phyloP scores from a whole-genome alignment of 2,888 invertebrate species.

The Pemphredon lugubris region DNA sequence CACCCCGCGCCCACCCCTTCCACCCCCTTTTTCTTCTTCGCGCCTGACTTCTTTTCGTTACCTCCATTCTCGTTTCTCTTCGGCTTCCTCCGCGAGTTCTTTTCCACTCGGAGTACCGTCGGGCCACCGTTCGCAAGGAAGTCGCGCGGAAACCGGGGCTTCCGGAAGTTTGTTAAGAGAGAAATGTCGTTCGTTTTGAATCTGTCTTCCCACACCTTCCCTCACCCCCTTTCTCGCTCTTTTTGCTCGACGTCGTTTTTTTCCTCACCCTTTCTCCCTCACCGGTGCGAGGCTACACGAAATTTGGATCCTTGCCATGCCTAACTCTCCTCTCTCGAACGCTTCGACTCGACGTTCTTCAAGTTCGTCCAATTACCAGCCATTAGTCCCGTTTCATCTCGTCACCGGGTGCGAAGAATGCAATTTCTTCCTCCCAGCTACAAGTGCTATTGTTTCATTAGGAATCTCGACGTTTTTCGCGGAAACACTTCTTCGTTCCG shows the following conservation, averaged over 20 bases:
- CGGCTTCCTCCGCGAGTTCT: not conserved
- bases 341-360: constrained; percentile 35
- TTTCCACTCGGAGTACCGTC: not conserved
- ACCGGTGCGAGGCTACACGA: constrained; percentile 25
- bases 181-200: not conserved
- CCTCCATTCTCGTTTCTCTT: constrained; percentile 20
- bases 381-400: constrained; percentile 58
- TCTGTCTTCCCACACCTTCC: constrained; percentile 1
- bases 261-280: not conserved
- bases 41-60: constrained; percentile 3
- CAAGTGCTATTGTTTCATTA: constrained; percentile 33
- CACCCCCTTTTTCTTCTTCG: constrained; percentile 30
- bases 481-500: not conserved
- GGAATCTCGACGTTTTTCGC: not conserved
- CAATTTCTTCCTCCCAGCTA: constrained; percentile 31
- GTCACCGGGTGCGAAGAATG: constrained; percentile 31
- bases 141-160: constrained; percentile 1
- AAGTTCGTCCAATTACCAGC: constrained; percentile 52
- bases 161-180: constrained; percentile 10
- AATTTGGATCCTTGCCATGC: constrained; percentile 61
- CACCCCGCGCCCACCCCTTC: not conserved
- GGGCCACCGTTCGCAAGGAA: constrained; percentile 3
- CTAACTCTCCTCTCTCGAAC: constrained; percentile 42
- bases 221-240: not conserved
- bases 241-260: constrained; percentile 10